A percentile compares a stretch with the other conserved stretches of the same genome.
These are phyloP conservation scores for Dascyllus trimaculatus DNA, from an alignment of 2,113 vertebrate genomes.

Conservation along the genomic window DNA sequence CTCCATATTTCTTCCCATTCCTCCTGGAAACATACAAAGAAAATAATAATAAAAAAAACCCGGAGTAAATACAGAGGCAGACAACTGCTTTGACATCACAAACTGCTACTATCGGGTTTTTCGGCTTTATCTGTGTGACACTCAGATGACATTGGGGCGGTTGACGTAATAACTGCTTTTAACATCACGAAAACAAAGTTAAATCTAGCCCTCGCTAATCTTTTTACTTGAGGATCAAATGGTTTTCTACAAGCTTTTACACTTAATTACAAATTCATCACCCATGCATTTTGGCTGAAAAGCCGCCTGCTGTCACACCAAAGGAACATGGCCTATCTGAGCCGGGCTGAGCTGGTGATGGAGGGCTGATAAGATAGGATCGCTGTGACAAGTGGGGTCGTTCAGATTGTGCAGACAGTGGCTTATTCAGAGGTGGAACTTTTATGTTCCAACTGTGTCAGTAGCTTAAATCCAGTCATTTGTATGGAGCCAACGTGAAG, in stretches of 20 bases:
- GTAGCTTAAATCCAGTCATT: conserved; percentile 35
- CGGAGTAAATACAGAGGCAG: conserved; percentile 20
- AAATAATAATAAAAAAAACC: conserved; percentile 46
- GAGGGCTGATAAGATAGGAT: conserved; percentile 50
- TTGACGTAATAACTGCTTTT: conserved; percentile 3
- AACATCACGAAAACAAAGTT: conserved; percentile 30
- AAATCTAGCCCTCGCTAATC: conserved; percentile 21
- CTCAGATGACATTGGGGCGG: not conserved
- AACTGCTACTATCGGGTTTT: not conserved
- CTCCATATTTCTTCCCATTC: conserved; percentile 91
- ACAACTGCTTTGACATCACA: conserved; percentile 29
- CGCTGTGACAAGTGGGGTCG: conserved; percentile 31
- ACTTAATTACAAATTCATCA: conserved; percentile 45
- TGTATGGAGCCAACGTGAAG: conserved; percentile 27
- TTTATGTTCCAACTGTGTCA: conserved; percentile 27
- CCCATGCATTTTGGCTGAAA: conserved; percentile 30
- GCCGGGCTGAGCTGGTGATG: conserved; percentile 38
- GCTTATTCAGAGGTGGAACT: conserved; percentile 36
- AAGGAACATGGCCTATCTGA: conserved; percentile 2
- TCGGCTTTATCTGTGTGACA: conserved; percentile 13
- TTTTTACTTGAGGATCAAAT: conserved; percentile 38
- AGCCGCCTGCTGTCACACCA: conserved; percentile 35
- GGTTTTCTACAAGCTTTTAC: conserved; percentile 29
- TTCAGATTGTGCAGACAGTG: conserved; percentile 46
- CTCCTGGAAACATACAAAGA: conserved; percentile 81